A percentile compares a stretch with the other conserved stretches of the same genome.
phyloP scores from a whole-genome alignment of 2,888 invertebrate genomes.

The Nudaria mundana region DNA sequence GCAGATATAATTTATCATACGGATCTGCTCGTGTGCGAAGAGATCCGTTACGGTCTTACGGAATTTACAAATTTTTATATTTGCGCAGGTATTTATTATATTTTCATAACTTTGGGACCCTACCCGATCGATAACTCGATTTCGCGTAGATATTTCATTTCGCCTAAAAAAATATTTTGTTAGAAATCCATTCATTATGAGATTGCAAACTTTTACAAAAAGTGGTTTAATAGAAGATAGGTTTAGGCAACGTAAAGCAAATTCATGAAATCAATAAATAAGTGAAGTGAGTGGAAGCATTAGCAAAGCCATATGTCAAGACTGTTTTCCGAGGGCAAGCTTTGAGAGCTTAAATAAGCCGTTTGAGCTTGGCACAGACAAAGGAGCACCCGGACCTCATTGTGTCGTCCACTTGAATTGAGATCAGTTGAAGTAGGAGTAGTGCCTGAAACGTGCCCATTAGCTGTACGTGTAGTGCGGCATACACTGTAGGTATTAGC shows the following conservation, averaged over 20 bases:
- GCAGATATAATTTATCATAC: no score
- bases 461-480: constrained; percentile 16
- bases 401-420: constrained; percentile 34
- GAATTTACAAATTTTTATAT: no score
- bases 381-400: constrained; percentile 33
- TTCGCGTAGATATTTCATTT: no score
- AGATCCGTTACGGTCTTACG: no score
- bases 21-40: no score
- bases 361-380: constrained; percentile 37
- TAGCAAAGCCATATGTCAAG: constrained; percentile 37
- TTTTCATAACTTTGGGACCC: no score
- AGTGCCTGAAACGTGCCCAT: constrained; percentile 21
- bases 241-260: neutral
- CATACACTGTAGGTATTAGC: constrained; percentile 22
- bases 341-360: constrained; percentile 43
- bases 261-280: constrained; percentile 5
- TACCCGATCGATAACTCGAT: no score
- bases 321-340: constrained; percentile 45
- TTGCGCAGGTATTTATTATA: no score
- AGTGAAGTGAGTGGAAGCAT: constrained; percentile 13
- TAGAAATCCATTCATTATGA: no score
- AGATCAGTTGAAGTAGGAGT: constrained; percentile 42
- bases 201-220: no score
- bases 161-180: no score
- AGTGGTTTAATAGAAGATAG: no score